Evolutionary conservation across 1,140 invertebrate genomes (phyloP).

Genomic region (Drosophila sturtevanti): DNA sequence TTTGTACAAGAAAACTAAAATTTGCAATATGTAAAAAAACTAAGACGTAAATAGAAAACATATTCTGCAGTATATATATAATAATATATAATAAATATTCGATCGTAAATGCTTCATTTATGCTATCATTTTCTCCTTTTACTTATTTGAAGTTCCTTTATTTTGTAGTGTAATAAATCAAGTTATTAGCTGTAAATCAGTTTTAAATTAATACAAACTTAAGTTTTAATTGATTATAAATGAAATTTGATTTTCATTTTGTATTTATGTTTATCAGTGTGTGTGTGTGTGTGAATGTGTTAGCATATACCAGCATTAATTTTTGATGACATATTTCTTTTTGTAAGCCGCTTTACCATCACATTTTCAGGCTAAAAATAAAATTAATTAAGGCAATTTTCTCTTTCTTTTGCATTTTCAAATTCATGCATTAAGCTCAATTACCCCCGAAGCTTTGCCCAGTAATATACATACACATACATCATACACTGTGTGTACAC

Average conservation of each 20-base stretch:
- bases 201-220: background rate
- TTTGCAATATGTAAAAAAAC: background rate
- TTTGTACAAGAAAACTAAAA: background rate
- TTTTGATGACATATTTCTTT: conserved; percentile 10
- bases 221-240: background rate
- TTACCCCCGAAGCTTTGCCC: conserved; percentile 13
- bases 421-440: conserved; percentile 17
- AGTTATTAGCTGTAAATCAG: background rate
- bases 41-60: no score
- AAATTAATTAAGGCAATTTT: conserved; percentile 37
- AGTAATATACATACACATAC: background rate
- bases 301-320: background rate
- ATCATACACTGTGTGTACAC: background rate
- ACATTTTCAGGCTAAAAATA: conserved; percentile 4
- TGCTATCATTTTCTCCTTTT: no score
- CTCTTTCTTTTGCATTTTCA: background rate
- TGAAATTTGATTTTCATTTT: background rate
- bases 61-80: no score
- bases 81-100: no score
- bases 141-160: no score
- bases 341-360: background rate
- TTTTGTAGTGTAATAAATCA: background rate
- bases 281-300: background rate
- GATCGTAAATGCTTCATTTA: no score
- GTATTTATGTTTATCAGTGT: background rate